Percentiles rank a stretch among this genome's conserved stretches.
phyloP scores from a whole-genome alignment of 2,797 vertebrate species.

The Crenuchus spilurus region DNA sequence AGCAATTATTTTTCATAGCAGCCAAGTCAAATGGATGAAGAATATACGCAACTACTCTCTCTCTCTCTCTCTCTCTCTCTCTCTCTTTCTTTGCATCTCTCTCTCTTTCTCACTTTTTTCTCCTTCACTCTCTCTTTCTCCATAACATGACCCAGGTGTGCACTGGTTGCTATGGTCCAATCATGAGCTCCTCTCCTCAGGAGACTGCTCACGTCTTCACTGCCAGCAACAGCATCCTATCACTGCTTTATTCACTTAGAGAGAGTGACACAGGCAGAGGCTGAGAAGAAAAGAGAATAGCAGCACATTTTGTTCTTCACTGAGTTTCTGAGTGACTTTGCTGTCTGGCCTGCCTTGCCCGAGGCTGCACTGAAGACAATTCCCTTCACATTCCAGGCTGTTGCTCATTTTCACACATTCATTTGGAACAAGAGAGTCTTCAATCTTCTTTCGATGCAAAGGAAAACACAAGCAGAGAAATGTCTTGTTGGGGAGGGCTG shows the following conservation, averaged over 20 bases:
- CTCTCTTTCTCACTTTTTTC: no score
- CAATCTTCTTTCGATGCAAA: conserved; percentile 4
- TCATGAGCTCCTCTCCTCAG: background rate
- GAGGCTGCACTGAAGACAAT: conserved; percentile 22
- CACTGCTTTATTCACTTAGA: conserved; percentile 13
- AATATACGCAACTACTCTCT: background rate
- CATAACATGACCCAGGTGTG: background rate
- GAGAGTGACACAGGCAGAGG: background rate
- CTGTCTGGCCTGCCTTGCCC: conserved; percentile 23
- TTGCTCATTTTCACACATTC: conserved; percentile 30
- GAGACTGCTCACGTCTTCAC: background rate
- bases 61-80: conserved; percentile 3
- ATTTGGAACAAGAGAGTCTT: conserved; percentile 19
- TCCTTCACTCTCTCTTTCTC: conserved; percentile 4
- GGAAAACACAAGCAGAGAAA: background rate
- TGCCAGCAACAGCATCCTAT: background rate
- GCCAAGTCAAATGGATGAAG: background rate
- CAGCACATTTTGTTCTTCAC: conserved; percentile 21
- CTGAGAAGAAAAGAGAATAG: conserved; percentile 4
- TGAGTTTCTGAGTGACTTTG: conserved; percentile 33
- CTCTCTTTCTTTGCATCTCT: no score
- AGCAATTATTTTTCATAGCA: background rate
- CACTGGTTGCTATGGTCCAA: conserved; percentile 4
- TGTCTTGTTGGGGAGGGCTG: background rate
- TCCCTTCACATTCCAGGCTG: conserved; percentile 15